Evolutionary conservation across 37 sponge, comb jelly and placozoan genomes (phyloP).

Genomic region (Diacarnus erythraeanus): DNA sequence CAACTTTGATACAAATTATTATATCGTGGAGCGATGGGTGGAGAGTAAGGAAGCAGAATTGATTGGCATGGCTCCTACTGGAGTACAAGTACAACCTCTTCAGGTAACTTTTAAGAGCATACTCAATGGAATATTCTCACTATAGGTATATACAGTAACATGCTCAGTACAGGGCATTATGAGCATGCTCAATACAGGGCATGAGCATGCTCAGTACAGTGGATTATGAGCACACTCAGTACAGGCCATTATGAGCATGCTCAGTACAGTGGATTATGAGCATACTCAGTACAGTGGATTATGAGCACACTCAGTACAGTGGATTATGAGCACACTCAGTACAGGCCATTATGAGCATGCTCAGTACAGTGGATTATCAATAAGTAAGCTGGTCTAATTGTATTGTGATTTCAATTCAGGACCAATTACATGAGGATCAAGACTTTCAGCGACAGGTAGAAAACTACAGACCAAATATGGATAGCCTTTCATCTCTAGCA

Average conservation of each 20-base stretch:
- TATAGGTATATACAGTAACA: too few species aligned
- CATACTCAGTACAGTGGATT: background rate
- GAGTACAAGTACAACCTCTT: conserved; percentile 11
- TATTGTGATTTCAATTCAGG: background rate
- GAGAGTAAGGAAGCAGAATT: conserved; percentile 23
- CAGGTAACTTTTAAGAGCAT: conserved; percentile 19
- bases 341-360: too few species aligned
- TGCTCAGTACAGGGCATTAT: too few species aligned
- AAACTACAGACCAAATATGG: conserved; percentile 15
- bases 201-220: background rate
- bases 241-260: too few species aligned
- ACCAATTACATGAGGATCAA: conserved; percentile 20
- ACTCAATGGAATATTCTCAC: background rate
- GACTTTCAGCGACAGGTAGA: conserved; percentile 30
- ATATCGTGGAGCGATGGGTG: conserved; percentile 29
- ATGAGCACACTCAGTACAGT: conserved; percentile 4
- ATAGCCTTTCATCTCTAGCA: background rate
- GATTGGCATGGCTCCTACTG: conserved; percentile 19
- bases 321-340: conserved; percentile 2
- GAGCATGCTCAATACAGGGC: background rate
- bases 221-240: background rate
- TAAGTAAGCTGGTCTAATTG: too few species aligned
- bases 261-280: background rate
- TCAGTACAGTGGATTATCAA: background rate
- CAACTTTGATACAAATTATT: background rate